phyloP scores from a whole-genome alignment of 1,140 invertebrate genomes.

The Meloidogyne exigua region DNA sequence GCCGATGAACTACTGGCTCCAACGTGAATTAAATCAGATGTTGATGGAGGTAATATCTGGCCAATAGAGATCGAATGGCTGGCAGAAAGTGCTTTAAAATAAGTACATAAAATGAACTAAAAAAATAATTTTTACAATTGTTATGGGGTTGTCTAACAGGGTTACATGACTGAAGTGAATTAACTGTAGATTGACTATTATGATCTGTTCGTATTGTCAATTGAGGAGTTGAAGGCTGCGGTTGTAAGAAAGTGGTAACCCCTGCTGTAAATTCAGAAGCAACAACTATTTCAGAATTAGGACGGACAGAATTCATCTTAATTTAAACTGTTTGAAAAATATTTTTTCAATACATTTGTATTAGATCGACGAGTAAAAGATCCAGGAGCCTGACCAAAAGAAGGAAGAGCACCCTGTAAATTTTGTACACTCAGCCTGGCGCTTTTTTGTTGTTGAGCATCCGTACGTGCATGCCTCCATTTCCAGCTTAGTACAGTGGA shows the following conservation, averaged over 20 bases:
- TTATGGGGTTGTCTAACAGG: conserved; percentile 13
- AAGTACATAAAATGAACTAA: background rate
- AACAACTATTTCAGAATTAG: conserved; percentile 9
- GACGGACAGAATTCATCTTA: conserved; percentile 21
- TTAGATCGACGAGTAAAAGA: conserved; percentile 17
- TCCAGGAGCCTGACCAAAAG: background rate
- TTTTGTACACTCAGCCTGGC: conserved; percentile 25
- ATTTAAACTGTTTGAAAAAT: background rate
- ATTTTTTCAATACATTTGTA: conserved; percentile 16
- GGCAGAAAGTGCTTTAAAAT: background rate
- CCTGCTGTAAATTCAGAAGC: background rate
- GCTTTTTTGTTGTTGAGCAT: conserved; percentile 18
- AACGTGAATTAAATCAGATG: background rate
- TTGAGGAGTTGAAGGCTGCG: conserved; percentile 19
- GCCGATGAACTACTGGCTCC: background rate
- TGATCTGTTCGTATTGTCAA: background rate
- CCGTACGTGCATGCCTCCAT: conserved; percentile 17
- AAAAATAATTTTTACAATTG: background rate
- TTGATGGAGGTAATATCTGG: conserved; percentile 23
- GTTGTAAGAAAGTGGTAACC: background rate
- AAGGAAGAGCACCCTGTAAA: conserved; percentile 23
- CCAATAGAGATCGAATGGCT: conserved; percentile 24
- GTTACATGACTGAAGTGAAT: conserved; percentile 39
- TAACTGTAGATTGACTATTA: conserved; percentile 32
- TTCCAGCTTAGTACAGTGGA: conserved; percentile 27